phyloP scores from a whole-genome alignment of 2,888 invertebrate genomes.

The Caenorhabditis sp. region DNA sequence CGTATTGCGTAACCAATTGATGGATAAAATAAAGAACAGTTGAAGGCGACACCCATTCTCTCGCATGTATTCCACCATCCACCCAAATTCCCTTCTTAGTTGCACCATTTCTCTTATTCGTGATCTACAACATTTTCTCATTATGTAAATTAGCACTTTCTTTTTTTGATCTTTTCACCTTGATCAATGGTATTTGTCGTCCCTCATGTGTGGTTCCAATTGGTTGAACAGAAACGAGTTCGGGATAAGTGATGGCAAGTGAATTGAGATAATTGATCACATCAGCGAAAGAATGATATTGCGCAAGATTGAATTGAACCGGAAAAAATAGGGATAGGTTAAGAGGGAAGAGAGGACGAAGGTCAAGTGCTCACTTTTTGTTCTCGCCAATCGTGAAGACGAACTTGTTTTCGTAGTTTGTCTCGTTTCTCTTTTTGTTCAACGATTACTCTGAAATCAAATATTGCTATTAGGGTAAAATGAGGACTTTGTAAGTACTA shows the following conservation, averaged over 20 bases:
- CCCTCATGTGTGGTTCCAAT: conserved; percentile 71
- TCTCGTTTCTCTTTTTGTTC: conserved; percentile 54
- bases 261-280: conserved; percentile 70
- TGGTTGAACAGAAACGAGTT: conserved; percentile 67
- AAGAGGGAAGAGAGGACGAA: not conserved
- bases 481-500: no score
- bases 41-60: conserved; percentile 66
- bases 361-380: conserved; percentile 35
- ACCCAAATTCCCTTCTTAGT: conserved; percentile 59
- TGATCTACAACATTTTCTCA: conserved; percentile 39
- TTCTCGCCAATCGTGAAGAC: conserved; percentile 55
- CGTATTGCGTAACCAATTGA: conserved; percentile 67
- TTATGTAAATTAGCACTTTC: not conserved
- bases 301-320: conserved; percentile 63
- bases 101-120: conserved; percentile 53
- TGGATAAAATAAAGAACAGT: conserved; percentile 68
- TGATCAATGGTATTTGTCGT: conserved; percentile 69
- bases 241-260: conserved; percentile 67
- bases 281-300: conserved; percentile 69
- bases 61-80: conserved; percentile 60
- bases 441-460: conserved; percentile 63
- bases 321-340: conserved; percentile 11
- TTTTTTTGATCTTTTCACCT: conserved; percentile 43
- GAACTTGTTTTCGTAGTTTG: conserved; percentile 46
- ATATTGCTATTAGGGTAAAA: no score